Conservation (phyloP, 2,888 invertebrate species). For the Cotesia congregata region DNA sequence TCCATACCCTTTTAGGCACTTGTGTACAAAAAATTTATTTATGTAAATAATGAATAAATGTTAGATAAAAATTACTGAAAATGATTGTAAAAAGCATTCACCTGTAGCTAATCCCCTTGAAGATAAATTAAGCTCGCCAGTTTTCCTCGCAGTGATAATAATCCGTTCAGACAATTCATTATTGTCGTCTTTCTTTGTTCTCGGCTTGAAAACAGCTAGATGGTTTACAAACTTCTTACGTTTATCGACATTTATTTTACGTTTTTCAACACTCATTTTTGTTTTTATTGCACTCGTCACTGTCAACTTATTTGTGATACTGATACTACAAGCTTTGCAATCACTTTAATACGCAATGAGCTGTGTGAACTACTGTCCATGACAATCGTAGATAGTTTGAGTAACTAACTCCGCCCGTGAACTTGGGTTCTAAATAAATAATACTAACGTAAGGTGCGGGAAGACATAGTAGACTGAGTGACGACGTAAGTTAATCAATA, state of each 20-base stretch:
- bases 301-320: conserved; percentile 33
- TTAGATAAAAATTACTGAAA: background rate
- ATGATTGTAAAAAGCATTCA: conserved; percentile 57
- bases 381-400: conserved; percentile 33
- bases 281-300: conserved; percentile 36
- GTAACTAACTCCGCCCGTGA: conserved; percentile 26
- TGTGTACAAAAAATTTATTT: conserved; percentile 37
- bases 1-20: conserved; percentile 84
- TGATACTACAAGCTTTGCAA: conserved; percentile 11
- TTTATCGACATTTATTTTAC: conserved; percentile 53
- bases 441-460: background rate
- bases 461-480: conserved; percentile 11
- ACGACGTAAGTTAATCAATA: background rate
- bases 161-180: conserved; percentile 78
- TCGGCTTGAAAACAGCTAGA: conserved; percentile 78
- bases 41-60: conserved; percentile 3
- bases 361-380: conserved; percentile 33
- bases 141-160: conserved; percentile 84
- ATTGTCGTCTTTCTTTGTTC: conserved; percentile 81
- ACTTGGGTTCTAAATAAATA: conserved; percentile 29
- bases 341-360: conserved; percentile 28
- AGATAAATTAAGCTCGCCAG: conserved; percentile 85
- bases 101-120: conserved; percentile 82
- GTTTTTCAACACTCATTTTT: conserved; percentile 51
- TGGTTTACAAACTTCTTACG: conserved; percentile 53